Percentiles rank a stretch among this genome's conserved stretches.
Conservation (phyloP, 2,888 invertebrate genomes). For the Pyrocoelia pectoralis region DNA sequence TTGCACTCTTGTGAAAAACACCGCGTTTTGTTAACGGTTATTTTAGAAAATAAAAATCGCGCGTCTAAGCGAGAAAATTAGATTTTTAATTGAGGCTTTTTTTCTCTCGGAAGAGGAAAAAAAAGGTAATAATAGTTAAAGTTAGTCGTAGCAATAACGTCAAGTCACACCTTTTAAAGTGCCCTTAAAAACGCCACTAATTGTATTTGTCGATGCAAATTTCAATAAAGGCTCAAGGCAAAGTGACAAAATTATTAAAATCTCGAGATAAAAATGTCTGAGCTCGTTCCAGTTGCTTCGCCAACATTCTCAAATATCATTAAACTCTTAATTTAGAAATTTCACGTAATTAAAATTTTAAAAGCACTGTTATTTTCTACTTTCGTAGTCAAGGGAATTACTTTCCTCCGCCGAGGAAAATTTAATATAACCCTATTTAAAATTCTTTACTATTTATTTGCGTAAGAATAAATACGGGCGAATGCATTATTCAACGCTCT, state of each 20-base stretch:
- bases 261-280: conserved; percentile 33
- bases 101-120: neutral
- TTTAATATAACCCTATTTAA: conserved; percentile 30
- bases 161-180: conserved; percentile 35
- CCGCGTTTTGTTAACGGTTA: neutral
- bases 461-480: conserved; percentile 26
- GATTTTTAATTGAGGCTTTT: conserved; percentile 3
- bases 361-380: conserved; percentile 33
- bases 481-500: conserved; percentile 25
- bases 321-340: conserved; percentile 39
- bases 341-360: conserved; percentile 40
- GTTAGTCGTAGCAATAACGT: conserved; percentile 25
- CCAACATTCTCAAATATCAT: conserved; percentile 36
- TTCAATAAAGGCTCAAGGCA: conserved; percentile 33
- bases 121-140: conserved; percentile 22
- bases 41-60: neutral
- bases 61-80: neutral
- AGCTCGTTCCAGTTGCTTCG: conserved; percentile 31
- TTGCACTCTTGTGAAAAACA: neutral
- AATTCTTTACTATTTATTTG: conserved; percentile 30
- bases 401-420: conserved; percentile 22
- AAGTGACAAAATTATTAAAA: conserved; percentile 39
- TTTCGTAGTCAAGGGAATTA: conserved; percentile 15
- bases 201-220: conserved; percentile 39
- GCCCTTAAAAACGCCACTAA: conserved; percentile 35